phyloP scores from a whole-genome alignment of 1,140 invertebrate species.

The Marisa cornuarietis region DNA sequence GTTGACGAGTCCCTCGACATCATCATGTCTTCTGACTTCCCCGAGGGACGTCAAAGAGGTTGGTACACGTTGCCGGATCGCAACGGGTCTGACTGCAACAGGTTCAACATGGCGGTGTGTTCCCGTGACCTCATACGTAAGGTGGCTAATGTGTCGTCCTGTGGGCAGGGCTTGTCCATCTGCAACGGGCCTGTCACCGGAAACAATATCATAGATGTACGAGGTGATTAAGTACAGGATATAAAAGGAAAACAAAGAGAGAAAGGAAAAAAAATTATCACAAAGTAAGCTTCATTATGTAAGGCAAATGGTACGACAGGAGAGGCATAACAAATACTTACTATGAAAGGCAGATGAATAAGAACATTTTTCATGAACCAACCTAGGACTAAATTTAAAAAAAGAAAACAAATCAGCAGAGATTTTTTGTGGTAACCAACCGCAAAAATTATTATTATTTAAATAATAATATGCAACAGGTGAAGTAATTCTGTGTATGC shows the following conservation, averaged over 20 bases:
- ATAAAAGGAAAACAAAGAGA: background rate
- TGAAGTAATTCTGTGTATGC: no score
- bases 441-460: no score
- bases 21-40: background rate
- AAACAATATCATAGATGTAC: background rate
- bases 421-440: background rate
- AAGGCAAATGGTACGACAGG: background rate
- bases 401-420: no score
- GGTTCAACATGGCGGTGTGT: conserved; percentile 52
- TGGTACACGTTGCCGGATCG: conserved; percentile 25
- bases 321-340: background rate
- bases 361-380: background rate
- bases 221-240: no score
- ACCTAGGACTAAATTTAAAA: background rate
- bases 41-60: conserved; percentile 4
- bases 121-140: conserved; percentile 56
- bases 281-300: background rate
- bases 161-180: background rate
- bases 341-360: background rate
- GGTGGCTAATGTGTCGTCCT: conserved; percentile 54
- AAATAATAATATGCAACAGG: no score
- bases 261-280: background rate
- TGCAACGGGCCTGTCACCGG: background rate
- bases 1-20: background rate
- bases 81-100: conserved; percentile 38